These are phyloP conservation scores for Crotalus tigris DNA, from an alignment of 2,113 vertebrate genomes.

Conservation along the genomic window DNA sequence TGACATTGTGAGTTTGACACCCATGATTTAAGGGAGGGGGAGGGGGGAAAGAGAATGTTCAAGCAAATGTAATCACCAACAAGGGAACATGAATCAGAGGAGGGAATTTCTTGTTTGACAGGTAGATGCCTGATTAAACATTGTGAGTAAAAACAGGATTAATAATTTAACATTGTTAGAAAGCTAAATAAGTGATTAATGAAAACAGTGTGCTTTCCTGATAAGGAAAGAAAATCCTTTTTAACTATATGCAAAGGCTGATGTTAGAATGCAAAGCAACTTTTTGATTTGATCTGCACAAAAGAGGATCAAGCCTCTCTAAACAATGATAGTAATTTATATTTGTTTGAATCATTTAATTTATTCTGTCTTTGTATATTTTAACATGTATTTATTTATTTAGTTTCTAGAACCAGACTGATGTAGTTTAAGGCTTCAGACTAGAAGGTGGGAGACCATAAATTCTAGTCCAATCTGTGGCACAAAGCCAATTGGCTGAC, in stretches of 20 bases:
- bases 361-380: background rate
- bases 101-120: background rate
- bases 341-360: background rate
- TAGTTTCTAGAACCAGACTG: background rate
- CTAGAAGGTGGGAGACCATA: background rate
- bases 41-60: background rate
- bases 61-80: background rate
- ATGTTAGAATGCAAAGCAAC: background rate
- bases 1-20: too few species aligned
- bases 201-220: background rate
- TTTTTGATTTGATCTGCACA: background rate
- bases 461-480: background rate
- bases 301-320: background rate
- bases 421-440: background rate
- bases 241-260: background rate
- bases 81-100: background rate
- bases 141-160: background rate
- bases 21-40: background rate
- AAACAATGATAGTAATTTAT: background rate
- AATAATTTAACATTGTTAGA: background rate
- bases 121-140: background rate
- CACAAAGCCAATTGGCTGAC: background rate
- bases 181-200: background rate
- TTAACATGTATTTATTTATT: background rate
- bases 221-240: background rate